phyloP scores from a whole-genome alignment of 2,797 vertebrate species.

The Oceanodroma leucorhoa region DNA sequence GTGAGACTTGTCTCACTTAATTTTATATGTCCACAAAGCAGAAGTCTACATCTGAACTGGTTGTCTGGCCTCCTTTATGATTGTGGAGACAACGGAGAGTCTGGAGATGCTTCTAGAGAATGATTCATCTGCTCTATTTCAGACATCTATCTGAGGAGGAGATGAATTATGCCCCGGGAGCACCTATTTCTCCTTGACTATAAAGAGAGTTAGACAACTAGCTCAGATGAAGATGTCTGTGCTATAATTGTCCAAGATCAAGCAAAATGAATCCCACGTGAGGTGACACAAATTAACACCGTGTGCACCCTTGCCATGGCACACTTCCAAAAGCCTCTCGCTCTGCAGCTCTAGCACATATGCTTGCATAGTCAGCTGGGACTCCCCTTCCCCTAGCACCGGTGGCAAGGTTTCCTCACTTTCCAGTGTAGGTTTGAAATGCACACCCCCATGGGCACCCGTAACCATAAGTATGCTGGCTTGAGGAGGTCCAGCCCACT shows the following conservation, averaged over 20 bases:
- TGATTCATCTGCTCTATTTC: conserved; percentile 43
- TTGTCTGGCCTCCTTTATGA: conserved; percentile 42
- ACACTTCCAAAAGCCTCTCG: background rate
- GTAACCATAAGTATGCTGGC: background rate
- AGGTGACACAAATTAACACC: background rate
- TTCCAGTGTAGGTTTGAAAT: background rate
- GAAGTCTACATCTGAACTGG: background rate
- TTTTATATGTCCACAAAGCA: conserved; percentile 1
- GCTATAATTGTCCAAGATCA: background rate
- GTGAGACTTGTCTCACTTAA: background rate
- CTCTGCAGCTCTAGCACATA: background rate
- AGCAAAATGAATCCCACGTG: background rate
- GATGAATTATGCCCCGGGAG: background rate
- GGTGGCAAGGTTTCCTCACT: background rate
- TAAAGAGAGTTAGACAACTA: background rate
- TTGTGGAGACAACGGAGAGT: background rate
- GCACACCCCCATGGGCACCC: background rate
- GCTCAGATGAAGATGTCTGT: background rate
- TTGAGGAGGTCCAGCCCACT: background rate
- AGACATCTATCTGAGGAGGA: background rate
- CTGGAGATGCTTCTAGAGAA: conserved; percentile 20
- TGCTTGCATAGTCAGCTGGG: background rate
- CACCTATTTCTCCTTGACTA: background rate
- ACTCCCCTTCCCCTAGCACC: background rate
- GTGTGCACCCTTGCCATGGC: background rate